These are phyloP conservation scores for Cercocebus atys DNA, from an alignment of 2,113 vertebrate genomes.

Conservation along the genomic window DNA sequence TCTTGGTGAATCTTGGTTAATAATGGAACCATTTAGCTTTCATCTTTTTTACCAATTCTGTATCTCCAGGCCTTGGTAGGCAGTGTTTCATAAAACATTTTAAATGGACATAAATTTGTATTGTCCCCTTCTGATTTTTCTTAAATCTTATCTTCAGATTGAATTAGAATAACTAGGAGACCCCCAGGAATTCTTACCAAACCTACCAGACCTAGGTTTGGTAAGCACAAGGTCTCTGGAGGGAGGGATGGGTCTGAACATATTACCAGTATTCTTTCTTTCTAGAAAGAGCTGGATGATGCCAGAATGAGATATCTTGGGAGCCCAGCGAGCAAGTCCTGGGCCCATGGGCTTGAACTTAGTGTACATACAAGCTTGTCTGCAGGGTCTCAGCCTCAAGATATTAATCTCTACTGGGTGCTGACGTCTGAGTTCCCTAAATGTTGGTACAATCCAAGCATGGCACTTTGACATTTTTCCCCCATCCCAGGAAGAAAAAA, in stretches of 20 bases:
- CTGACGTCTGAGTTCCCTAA: neutral
- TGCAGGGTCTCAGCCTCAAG: neutral
- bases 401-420: neutral
- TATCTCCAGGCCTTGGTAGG: neutral
- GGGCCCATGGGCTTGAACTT: neutral
- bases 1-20: neutral
- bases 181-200: neutral
- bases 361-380: neutral
- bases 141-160: neutral
- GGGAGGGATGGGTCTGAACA: neutral
- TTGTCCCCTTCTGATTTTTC: neutral
- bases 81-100: neutral
- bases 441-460: neutral
- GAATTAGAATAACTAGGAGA: neutral
- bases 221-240: neutral
- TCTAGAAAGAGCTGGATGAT: neutral
- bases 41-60: neutral
- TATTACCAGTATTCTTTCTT: neutral
- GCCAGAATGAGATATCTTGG: neutral
- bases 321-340: neutral
- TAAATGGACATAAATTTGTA: neutral
- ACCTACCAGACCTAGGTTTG: neutral
- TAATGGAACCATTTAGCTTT: neutral
- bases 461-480: neutral
- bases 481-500: neutral